A percentile compares a stretch with the other conserved stretches of the same genome.
These are phyloP conservation scores for Doris montereyensis DNA, from an alignment of 2,888 invertebrate genomes.

Conservation along the genomic window DNA sequence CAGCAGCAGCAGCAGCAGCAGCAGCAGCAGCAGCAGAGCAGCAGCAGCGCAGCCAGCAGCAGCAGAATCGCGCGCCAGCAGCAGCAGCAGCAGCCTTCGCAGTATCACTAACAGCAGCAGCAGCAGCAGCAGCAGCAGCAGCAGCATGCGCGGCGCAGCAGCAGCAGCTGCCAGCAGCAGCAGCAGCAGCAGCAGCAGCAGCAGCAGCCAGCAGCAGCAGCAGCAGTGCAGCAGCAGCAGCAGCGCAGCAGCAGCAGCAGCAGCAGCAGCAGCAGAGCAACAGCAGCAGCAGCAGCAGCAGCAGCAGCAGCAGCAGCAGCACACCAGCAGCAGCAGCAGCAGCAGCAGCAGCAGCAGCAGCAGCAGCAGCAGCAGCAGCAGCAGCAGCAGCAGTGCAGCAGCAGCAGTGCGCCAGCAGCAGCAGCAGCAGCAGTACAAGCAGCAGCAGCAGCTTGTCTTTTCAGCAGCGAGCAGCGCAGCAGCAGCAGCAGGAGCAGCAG, in stretches of 20 bases:
- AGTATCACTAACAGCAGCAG: no score
- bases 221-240: not conserved
- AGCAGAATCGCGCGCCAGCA: no score
- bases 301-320: no score
- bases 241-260: no score
- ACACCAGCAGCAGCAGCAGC: no score
- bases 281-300: no score
- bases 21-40: not conserved
- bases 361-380: not conserved
- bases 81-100: no score
- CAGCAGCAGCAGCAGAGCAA: no score
- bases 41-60: no score
- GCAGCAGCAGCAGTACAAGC: not conserved
- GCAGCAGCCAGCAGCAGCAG: not conserved
- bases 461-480: not conserved
- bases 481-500: not conserved
- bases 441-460: not conserved
- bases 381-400: not conserved
- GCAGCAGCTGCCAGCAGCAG: not conserved
- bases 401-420: no score
- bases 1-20: not conserved
- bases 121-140: not conserved
- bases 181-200: not conserved
- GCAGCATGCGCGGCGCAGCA: no score
- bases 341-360: not conserved